A percentile compares a stretch with the other conserved stretches of the same genome.
Conservation (phyloP, 2,888 invertebrate species). For the Cryptocephalus moraei region DNA sequence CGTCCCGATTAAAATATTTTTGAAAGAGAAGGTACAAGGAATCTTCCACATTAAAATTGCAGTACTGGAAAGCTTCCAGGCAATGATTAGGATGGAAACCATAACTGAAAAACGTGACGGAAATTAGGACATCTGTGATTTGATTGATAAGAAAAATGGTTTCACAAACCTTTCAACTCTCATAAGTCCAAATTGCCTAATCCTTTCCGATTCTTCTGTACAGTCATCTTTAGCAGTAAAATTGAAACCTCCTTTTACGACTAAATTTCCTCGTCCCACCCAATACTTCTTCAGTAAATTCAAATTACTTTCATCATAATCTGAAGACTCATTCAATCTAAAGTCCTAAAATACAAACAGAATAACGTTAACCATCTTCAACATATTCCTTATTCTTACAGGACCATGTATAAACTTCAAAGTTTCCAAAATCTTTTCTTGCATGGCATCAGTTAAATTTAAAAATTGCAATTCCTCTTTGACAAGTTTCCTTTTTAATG, state of each 20-base stretch:
- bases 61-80: constrained; percentile 58
- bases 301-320: constrained; percentile 54
- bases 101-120: constrained; percentile 43
- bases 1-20: constrained; percentile 53
- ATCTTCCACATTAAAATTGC: constrained; percentile 58
- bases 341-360: constrained; percentile 36
- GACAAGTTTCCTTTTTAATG: constrained; percentile 41
- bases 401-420: constrained; percentile 65
- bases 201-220: constrained; percentile 50
- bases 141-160: background rate
- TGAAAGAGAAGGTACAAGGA: constrained; percentile 59
- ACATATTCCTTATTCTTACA: constrained; percentile 39
- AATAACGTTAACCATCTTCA: background rate
- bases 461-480: constrained; percentile 70
- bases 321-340: constrained; percentile 36
- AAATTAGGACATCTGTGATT: background rate
- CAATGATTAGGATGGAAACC: constrained; percentile 69
- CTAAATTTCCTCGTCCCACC: constrained; percentile 65
- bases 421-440: constrained; percentile 64
- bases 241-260: constrained; percentile 62
- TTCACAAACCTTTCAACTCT: constrained; percentile 56
- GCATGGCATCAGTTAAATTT: constrained; percentile 55
- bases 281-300: constrained; percentile 63
- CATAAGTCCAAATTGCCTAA: constrained; percentile 59
- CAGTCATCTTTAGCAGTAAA: constrained; percentile 52